Percentiles rank a stretch among this genome's conserved stretches.
Evolutionary conservation across 2,797 vertebrate genomes (phyloP).

Genomic region (Syngnathus acus): DNA sequence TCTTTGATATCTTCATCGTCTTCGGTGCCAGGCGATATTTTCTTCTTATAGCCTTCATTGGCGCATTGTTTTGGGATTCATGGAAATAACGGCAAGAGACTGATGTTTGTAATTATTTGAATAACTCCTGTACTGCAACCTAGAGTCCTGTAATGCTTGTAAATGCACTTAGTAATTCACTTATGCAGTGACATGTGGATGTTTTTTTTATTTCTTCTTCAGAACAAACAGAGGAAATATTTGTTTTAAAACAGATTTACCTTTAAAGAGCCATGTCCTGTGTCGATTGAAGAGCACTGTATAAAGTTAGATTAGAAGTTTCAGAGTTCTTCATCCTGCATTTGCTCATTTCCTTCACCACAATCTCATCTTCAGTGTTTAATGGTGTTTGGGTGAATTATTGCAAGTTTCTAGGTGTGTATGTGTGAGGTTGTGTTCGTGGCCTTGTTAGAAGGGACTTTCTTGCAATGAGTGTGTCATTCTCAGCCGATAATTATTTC

Average conservation of each 20-base stretch:
- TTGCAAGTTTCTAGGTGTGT: conserved; percentile 23
- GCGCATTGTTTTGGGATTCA: too few relatives aligned
- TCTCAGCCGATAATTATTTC: conserved; percentile 64
- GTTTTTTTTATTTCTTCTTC: too few relatives aligned
- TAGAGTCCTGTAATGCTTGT: too few relatives aligned
- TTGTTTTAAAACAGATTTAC: neutral
- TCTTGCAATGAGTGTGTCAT: conserved; percentile 35
- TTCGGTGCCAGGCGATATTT: too few relatives aligned
- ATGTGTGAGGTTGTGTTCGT: conserved; percentile 4
- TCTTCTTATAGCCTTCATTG: too few relatives aligned
- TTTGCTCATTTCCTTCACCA: conserved; percentile 62
- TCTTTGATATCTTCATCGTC: too few relatives aligned
- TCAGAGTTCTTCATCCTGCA: conserved; percentile 36
- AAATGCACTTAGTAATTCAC: too few relatives aligned
- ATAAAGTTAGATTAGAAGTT: conserved; percentile 41
- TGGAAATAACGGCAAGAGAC: too few relatives aligned
- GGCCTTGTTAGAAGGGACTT: conserved; percentile 49
- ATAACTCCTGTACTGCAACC: too few relatives aligned
- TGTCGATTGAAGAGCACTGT: conserved; percentile 29
- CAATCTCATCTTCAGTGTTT: conserved; percentile 62
- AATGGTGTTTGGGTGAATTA: conserved; percentile 58
- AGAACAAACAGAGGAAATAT: too few relatives aligned
- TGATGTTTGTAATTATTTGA: too few relatives aligned
- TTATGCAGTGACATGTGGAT: too few relatives aligned
- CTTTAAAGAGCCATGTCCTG: conserved; percentile 28